phyloP scores from a whole-genome alignment of 2,797 vertebrate genomes.

The Meriones psammophilus region DNA sequence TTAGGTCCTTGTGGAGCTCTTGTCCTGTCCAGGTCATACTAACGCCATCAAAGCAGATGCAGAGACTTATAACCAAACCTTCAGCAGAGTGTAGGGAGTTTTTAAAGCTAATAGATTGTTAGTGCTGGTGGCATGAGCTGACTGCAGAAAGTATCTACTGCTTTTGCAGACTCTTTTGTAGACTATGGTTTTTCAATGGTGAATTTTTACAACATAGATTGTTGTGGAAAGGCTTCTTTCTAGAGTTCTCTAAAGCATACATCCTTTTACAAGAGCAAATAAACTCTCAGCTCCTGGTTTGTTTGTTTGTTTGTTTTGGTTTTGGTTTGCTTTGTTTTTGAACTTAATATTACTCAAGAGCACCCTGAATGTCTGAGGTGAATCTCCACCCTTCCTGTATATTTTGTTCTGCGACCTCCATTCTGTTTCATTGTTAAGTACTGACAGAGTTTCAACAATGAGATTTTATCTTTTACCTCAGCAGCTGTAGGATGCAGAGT shows the following conservation, averaged over 20 bases:
- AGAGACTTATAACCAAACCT: no score
- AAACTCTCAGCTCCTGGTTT: background rate
- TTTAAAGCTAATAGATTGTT: background rate
- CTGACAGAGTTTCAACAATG: fast-evolving
- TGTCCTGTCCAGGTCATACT: no score
- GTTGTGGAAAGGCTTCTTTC: background rate
- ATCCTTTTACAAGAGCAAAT: background rate
- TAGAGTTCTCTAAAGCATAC: background rate
- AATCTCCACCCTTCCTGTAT: fast-evolving
- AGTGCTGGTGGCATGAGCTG: background rate
- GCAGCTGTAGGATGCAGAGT: slow-evolving; percentile 97
- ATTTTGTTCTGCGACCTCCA: no score
- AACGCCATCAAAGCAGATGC: no score
- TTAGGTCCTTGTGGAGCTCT: no score
- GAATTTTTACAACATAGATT: background rate
- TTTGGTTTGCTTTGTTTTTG: background rate
- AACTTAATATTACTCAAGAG: background rate
- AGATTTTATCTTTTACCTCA: slow-evolving; percentile 91
- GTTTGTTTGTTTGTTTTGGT: no score
- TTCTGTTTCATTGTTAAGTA: background rate
- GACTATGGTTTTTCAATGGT: background rate
- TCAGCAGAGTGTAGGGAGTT: no score
- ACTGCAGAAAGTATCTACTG: background rate
- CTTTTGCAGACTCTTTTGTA: background rate
- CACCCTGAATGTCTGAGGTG: background rate